Evolutionary conservation across 2,888 invertebrate genomes (phyloP).

Genomic region (Caenorhabditis sp.): DNA sequence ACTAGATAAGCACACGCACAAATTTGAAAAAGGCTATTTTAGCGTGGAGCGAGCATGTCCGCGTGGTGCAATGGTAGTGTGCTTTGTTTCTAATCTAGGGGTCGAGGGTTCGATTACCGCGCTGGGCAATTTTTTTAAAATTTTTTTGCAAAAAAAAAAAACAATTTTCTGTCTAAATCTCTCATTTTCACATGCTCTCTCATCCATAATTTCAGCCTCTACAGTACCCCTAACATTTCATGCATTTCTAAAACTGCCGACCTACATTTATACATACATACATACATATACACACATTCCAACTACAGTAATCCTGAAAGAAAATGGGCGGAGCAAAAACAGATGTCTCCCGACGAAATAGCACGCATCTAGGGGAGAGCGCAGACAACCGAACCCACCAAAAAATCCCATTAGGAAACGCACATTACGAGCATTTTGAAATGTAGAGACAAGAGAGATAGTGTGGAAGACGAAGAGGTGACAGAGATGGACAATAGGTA

Average conservation of each 20-base stretch:
- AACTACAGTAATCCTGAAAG: slow-evolving; percentile 20
- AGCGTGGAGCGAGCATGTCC: too few species aligned
- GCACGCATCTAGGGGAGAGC: background rate
- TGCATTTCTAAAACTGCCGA: background rate
- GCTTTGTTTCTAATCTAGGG: too few species aligned
- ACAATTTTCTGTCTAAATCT: background rate
- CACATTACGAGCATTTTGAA: slow-evolving; percentile 44
- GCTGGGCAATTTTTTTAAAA: too few species aligned
- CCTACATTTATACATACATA: background rate
- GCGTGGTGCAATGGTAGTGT: too few species aligned
- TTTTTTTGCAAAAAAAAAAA: too few species aligned
- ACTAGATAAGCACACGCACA: background rate
- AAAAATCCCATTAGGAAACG: slow-evolving; percentile 40
- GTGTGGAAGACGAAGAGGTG: slow-evolving; percentile 7
- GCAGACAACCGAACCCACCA: slow-evolving; percentile 5
- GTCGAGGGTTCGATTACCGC: too few species aligned
- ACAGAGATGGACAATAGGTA: slow-evolving; percentile 1
- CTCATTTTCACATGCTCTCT: background rate
- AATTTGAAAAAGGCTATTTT: too few species aligned
- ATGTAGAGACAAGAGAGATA: slow-evolving; percentile 25
- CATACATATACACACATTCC: background rate
- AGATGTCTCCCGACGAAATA: slow-evolving; percentile 10
- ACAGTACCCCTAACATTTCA: slow-evolving; percentile 2
- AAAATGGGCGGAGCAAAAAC: slow-evolving; percentile 21
- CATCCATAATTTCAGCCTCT: background rate